Conservation (phyloP, 2,888 invertebrate genomes). For the Xylota sylvarum region DNA sequence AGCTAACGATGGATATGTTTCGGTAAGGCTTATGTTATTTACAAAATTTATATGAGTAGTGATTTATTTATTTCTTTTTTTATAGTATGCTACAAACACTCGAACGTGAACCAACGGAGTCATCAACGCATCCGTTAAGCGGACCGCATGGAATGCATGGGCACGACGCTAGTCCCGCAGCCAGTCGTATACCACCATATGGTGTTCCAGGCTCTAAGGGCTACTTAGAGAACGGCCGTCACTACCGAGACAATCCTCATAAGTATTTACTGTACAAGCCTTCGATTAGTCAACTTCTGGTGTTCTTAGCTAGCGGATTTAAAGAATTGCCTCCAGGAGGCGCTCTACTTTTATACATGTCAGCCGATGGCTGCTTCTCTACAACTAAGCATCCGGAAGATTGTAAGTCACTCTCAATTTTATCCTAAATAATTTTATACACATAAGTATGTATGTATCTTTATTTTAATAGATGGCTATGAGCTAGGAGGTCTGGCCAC, state of each 20-base stretch:
- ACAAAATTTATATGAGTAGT: neutral
- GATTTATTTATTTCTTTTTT: conserved; percentile 20
- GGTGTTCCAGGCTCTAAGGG: conserved; percentile 86
- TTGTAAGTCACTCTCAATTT: conserved; percentile 87
- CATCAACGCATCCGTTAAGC: conserved; percentile 88
- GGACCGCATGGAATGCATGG: conserved; percentile 85
- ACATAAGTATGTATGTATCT: neutral
- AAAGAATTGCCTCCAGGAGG: conserved; percentile 97
- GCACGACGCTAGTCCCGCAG: conserved; percentile 85
- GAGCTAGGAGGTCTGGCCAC: conserved; percentile 96
- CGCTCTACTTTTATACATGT: conserved; percentile 95
- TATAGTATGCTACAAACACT: conserved; percentile 95
- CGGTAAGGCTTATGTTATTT: conserved; percentile 79
- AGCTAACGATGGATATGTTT: conserved; percentile 99
- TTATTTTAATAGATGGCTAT: conserved; percentile 89
- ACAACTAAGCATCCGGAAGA: conserved; percentile 94
- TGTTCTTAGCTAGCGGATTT: conserved; percentile 96
- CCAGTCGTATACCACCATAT: conserved; percentile 85
- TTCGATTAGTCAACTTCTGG: conserved; percentile 95
- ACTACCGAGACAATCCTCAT: conserved; percentile 95
- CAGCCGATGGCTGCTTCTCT: conserved; percentile 95
- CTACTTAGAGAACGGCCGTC: conserved; percentile 90
- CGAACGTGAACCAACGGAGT: conserved; percentile 95
- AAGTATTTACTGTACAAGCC: conserved; percentile 98
- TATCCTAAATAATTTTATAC: neutral